Evolutionary conservation across 2,797 vertebrate species (phyloP).

Genomic region (Otolemur crassicaudatus): DNA sequence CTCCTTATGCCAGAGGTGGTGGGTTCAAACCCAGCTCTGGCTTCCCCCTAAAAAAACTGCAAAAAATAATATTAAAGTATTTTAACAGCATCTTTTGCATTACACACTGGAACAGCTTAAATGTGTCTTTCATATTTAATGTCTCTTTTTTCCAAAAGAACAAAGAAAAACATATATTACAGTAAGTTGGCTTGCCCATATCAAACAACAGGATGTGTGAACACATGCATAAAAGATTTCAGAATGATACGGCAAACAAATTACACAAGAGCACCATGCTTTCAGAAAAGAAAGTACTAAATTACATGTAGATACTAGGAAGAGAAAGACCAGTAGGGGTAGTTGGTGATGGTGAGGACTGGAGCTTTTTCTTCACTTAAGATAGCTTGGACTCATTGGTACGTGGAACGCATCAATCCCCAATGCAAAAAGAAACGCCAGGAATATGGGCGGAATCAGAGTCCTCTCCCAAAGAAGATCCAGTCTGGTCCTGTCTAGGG

Average conservation of each 20-base stretch:
- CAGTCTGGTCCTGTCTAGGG: not conserved
- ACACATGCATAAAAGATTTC: conserved; percentile 31
- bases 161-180: conserved; percentile 47
- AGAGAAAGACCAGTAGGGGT: not conserved
- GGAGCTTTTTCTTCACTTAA: conserved; percentile 9
- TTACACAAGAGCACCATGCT: not conserved
- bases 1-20: no score
- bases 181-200: conserved; percentile 32
- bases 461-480: not conserved
- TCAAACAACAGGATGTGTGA: conserved; percentile 59
- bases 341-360: not conserved
- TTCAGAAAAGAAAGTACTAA: conserved; percentile 49
- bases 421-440: conserved; percentile 20
- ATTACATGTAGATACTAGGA: not conserved
- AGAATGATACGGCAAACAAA: conserved; percentile 64
- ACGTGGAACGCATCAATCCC: not conserved
- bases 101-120: conserved; percentile 3
- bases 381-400: not conserved
- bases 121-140: not conserved
- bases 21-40: no score
- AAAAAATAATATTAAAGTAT: not conserved
- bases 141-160: conserved; percentile 46
- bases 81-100: not conserved
- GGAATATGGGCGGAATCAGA: not conserved
- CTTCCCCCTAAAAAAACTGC: no score